Evolutionary conservation across 92 coral and sea anemone genomes (phyloP).

Genomic region (Paramuricea clavata): DNA sequence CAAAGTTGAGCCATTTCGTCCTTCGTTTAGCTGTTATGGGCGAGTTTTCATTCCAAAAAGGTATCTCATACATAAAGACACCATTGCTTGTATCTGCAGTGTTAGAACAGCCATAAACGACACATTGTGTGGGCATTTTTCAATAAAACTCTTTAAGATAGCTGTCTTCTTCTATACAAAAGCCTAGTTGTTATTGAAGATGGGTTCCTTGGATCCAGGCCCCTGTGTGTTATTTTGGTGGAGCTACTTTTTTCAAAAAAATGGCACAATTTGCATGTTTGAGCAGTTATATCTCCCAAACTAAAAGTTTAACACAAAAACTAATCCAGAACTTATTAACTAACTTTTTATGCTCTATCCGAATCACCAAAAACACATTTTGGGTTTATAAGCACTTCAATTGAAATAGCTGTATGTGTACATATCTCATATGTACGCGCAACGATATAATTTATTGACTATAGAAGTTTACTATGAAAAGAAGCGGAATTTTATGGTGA

Average conservation of each 20-base stretch:
- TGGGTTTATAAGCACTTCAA: too few species aligned
- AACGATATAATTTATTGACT: too few species aligned
- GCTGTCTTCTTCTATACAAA: conserved; percentile 18
- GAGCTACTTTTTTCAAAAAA: conserved; percentile 43
- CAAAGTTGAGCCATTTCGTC: conserved; percentile 40
- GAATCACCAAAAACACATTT: conserved; percentile 43
- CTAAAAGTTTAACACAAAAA: conserved; percentile 4
- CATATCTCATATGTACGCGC: too few species aligned
- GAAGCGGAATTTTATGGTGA: too few species aligned
- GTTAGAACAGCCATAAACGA: conserved; percentile 59
- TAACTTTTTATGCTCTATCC: too few species aligned
- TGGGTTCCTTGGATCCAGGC: conserved; percentile 48
- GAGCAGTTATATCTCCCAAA: conserved; percentile 27
- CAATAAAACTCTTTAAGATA: conserved; percentile 9
- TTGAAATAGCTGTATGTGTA: too few species aligned
- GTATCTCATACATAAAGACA: conserved; percentile 50
- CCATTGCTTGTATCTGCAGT: conserved; percentile 44
- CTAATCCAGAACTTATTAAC: too few species aligned
- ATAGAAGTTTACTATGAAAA: too few species aligned
- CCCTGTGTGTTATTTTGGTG: conserved; percentile 16
- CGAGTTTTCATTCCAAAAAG: conserved; percentile 50
- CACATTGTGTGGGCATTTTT: conserved; percentile 38
- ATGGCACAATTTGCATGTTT: conserved; percentile 9
- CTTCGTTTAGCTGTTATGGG: conserved; percentile 50
- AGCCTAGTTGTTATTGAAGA: conserved; percentile 27